Conservation (phyloP, 1,140 invertebrate genomes). For the Lamellibrachia luymesi region DNA sequence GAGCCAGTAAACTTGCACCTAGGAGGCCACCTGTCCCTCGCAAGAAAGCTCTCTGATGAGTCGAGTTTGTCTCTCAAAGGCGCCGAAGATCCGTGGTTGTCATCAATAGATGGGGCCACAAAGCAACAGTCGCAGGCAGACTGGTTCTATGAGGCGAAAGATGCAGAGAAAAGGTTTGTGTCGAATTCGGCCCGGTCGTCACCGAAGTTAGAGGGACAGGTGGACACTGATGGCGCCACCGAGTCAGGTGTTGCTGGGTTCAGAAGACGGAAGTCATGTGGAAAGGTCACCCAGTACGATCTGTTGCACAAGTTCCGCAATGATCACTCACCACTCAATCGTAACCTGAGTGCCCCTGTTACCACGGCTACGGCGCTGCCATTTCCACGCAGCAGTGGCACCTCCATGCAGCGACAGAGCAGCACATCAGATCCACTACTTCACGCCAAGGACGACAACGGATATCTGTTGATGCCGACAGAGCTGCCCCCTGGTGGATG, state of each 20-base stretch:
- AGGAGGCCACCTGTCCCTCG: slow-evolving; percentile 53
- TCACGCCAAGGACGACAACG: slow-evolving; percentile 52
- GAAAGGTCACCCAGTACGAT: background rate
- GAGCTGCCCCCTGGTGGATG: background rate
- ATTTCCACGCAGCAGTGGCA: background rate
- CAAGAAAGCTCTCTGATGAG: slow-evolving; percentile 58
- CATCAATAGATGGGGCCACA: background rate
- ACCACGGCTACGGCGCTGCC: slow-evolving; percentile 40
- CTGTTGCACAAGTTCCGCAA: slow-evolving; percentile 9
- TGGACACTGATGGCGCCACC: background rate
- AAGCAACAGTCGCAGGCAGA: slow-evolving; percentile 25
- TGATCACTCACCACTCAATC: slow-evolving; percentile 61
- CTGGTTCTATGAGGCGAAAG: background rate
- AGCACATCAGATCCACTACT: slow-evolving; percentile 69
- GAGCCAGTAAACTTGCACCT: slow-evolving; percentile 32
- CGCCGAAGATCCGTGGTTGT: slow-evolving; percentile 69
- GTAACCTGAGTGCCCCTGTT: slow-evolving; percentile 78
- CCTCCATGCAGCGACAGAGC: slow-evolving; percentile 12
- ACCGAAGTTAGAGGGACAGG: slow-evolving; percentile 42
- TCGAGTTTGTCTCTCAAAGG: slow-evolving; percentile 81
- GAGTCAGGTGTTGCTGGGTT: background rate
- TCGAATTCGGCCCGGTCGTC: slow-evolving; percentile 28
- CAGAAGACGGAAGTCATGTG: background rate
- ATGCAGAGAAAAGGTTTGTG: slow-evolving; percentile 28
- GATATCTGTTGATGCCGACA: slow-evolving; percentile 7